Conservation (phyloP, 2,888 invertebrate genomes). For the Aphidoletes aphidimyza region DNA sequence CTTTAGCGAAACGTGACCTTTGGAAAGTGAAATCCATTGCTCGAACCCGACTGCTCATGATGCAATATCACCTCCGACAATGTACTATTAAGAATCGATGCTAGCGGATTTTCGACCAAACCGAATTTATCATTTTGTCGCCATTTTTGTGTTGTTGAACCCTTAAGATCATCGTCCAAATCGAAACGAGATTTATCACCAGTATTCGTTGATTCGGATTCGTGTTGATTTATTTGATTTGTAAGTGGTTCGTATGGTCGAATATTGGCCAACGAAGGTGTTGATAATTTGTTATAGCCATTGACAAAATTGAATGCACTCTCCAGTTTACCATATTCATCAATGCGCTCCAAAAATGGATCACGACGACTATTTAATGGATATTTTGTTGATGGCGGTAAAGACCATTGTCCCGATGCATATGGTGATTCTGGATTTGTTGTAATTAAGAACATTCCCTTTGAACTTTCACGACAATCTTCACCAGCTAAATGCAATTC, state of each 20-base stretch:
- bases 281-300: slow-evolving; percentile 40
- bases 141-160: slow-evolving; percentile 33
- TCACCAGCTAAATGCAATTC: slow-evolving; percentile 68
- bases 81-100: slow-evolving; percentile 31
- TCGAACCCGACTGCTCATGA: slow-evolving; percentile 10
- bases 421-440: slow-evolving; percentile 70
- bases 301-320: slow-evolving; percentile 63
- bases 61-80: slow-evolving; percentile 8
- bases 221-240: slow-evolving; percentile 41
- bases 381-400: slow-evolving; percentile 60
- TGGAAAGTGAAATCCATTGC: slow-evolving; percentile 50
- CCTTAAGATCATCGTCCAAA: not conserved
- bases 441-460: slow-evolving; percentile 70
- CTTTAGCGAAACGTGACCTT: slow-evolving; percentile 47
- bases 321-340: slow-evolving; percentile 65
- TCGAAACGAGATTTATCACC: slow-evolving; percentile 22
- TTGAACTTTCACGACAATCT: slow-evolving; percentile 63
- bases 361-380: not conserved
- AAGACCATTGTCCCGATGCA: slow-evolving; percentile 71
- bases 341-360: slow-evolving; percentile 58
- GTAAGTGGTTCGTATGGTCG: not conserved
- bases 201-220: not conserved
- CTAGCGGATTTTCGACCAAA: slow-evolving; percentile 34
- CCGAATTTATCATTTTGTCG: slow-evolving; percentile 48
- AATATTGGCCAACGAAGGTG: not conserved